Percentiles rank a stretch among this genome's conserved stretches.
Evolutionary conservation across 2,888 invertebrate species (phyloP).

Genomic region (Druceiella hillmani): DNA sequence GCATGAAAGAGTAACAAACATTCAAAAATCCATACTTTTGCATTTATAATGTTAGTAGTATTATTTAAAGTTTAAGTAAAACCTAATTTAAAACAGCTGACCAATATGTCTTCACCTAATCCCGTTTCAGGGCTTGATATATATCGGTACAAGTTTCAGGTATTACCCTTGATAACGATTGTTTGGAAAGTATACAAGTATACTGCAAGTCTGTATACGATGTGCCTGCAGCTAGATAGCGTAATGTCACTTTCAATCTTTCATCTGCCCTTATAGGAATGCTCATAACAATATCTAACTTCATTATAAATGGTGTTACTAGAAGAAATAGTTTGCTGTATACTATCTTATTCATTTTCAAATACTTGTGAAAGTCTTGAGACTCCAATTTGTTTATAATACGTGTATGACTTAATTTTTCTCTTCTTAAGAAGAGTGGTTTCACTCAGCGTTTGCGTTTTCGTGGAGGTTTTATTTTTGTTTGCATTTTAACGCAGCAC

Average conservation of each 20-base stretch:
- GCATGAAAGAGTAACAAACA: too few relatives aligned
- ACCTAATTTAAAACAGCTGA: slow-evolving; percentile 1
- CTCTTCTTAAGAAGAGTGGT: too few relatives aligned
- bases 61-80: slow-evolving; percentile 3
- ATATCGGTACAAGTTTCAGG: slow-evolving; percentile 20
- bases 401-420: too few relatives aligned
- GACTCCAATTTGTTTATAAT: too few relatives aligned
- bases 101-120: slow-evolving; percentile 11
- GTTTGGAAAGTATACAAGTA: slow-evolving; percentile 10
- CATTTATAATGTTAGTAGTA: too few relatives aligned
- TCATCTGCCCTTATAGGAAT: slow-evolving; percentile 14
- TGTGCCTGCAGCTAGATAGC: slow-evolving; percentile 15
- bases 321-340: slow-evolving; percentile 12
- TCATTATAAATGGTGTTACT: slow-evolving; percentile 12
- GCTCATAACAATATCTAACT: slow-evolving; percentile 15
- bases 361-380: slow-evolving; percentile 17
- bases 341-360: slow-evolving; percentile 14
- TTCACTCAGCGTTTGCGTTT: too few relatives aligned
- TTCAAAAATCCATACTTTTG: too few relatives aligned
- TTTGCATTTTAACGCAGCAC: too few relatives aligned
- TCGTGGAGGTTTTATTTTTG: too few relatives aligned
- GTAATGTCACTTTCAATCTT: slow-evolving; percentile 14
- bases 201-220: slow-evolving; percentile 4
- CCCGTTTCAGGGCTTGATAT: slow-evolving; percentile 12
- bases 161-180: slow-evolving; percentile 14